These are phyloP conservation scores for Drosophila bocki DNA, from an alignment of 1,140 invertebrate species.

Conservation along the genomic window DNA sequence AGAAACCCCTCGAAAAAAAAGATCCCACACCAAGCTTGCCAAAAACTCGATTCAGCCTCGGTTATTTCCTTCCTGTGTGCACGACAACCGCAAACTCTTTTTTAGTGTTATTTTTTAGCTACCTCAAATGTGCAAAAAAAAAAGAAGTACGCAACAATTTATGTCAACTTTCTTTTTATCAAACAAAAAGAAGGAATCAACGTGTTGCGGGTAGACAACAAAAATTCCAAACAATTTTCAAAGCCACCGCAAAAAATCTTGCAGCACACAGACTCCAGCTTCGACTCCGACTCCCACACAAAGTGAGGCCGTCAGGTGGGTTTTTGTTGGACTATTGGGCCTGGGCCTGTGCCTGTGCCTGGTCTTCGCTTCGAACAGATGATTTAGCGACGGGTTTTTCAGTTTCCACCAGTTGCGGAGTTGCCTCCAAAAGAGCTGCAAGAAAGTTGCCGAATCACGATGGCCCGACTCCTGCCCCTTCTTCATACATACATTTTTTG, in stretches of 20 bases:
- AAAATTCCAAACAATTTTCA: slow-evolving; percentile 77
- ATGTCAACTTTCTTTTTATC: slow-evolving; percentile 83
- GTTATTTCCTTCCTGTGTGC: slow-evolving; percentile 74
- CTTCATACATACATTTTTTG: slow-evolving; percentile 38
- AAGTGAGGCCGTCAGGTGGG: slow-evolving; percentile 75
- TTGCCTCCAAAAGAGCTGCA: slow-evolving; percentile 33
- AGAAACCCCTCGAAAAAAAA: slow-evolving; percentile 55
- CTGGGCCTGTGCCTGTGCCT: slow-evolving; percentile 1
- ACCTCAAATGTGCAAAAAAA: slow-evolving; percentile 47
- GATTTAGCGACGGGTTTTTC: slow-evolving; percentile 74
- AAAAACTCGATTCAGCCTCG: slow-evolving; percentile 41
- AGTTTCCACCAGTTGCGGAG: slow-evolving; percentile 47
- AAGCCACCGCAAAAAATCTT: slow-evolving; percentile 77
- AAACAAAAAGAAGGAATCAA: slow-evolving; percentile 78
- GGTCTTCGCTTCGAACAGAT: slow-evolving; percentile 56
- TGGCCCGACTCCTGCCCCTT: slow-evolving; percentile 26
- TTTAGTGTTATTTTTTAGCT: slow-evolving; percentile 35
- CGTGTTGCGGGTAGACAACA: slow-evolving; percentile 26
- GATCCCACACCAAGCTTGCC: slow-evolving; percentile 61
- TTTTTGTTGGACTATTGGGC: slow-evolving; percentile 36
- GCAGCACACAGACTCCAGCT: slow-evolving; percentile 43
- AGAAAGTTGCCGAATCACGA: slow-evolving; percentile 79
- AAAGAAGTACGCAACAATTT: slow-evolving; percentile 68
- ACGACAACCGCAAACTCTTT: slow-evolving; percentile 50
- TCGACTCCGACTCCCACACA: slow-evolving; percentile 65